Base-by-base conservation (phyloP, 2,797 vertebrate species). In the Lates japonicus region DNA sequence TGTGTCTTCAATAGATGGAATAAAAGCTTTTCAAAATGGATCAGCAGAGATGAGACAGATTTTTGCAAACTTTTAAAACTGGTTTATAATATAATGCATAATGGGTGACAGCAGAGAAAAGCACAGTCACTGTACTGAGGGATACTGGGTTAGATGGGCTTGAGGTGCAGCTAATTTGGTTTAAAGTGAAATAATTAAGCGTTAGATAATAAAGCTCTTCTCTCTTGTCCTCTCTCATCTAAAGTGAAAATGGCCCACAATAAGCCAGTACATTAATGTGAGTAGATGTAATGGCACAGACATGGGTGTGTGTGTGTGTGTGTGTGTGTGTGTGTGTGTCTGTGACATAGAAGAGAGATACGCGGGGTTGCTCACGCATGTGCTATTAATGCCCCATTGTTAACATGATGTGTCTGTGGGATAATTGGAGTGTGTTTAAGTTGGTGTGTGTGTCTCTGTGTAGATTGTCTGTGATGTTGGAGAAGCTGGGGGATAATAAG, bases 341-440 rank as follows among this genome's bases (percentile, higher is more conserved):
- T 42, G 9, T 14, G 78, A 22, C 41, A 61, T 22, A 58, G 46
- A 61, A 37, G 5, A 46, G 13, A 54, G 48, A 55, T 57, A 77
- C 63, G 74, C 2, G 11, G 5, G 68, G 60, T 46, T 67, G 51
- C 69, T 80, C 78, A 74, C 5, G 55, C 82, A 67, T 82, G 76
- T 74, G 71, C 84, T 78, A 74, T 85, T 86, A 86, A 81, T 87
- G 76, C 72, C 42, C 70, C 61, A 78, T 83, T 82, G 83, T 88
- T 89, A 91, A 84, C 83, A 83, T 80, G 76, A 82, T 80, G 64
- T 79, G 79, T 87, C 58, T 84, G 59, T 76, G 66, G 77, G 63
- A 77, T 81, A 90, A 88, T 90, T 86, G 65, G 68, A 71, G 79
- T 75, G 77, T 64, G 64, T 79, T 60, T 54, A 48, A 20, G 51